Evolutionary conservation across 2,888 invertebrate genomes (phyloP), one percentile per base, ranked within the genome.

Genomic region (Cosmia trapezina): DNA sequence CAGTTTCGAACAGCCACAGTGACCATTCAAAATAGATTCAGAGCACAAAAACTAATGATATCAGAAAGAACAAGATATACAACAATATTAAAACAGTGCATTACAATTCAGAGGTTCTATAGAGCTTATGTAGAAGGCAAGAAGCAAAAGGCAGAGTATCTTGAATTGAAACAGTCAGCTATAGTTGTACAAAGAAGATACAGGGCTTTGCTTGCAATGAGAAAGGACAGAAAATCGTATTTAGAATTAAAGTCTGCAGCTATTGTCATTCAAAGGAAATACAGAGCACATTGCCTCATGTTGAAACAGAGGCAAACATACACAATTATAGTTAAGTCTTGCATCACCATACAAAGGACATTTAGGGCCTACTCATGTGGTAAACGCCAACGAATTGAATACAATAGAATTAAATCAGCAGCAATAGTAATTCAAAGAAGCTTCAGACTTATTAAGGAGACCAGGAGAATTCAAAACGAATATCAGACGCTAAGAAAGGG

Each of bases 51-150:
- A 19, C 78, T 89, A 2, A 93, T 94, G 92, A 94, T 91, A 85
- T 78, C 79, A 69, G 91, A 93, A 67, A 92, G 93, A 76, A 79
- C 83, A 19, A 87, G 90, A 49, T 97, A 94, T 84, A 73, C 93
- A 17, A 83, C 84, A 22, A 86, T 92, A 49, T 90, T 92, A 80
- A 89, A 89, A 63, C 91, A 96, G 1, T 91, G 90, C 62, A 80
- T 90, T 37, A 70, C 84, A 11, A 93, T 97, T 60, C 97, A 97
- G 86, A 90, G 86, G 71, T 87, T 85, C 60, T 96, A 94, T 78
- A 92, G 91, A 87, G 90, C 92, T 1, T 90, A 88, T 73, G 80
- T 83, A 67, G 66, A 80, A 43, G 93, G 88, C 77, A 92, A 84
- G 70, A 84, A 81, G 43, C 88, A 92, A 76, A 91, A 93, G 56